A percentile compares a stretch with the other conserved stretches of the same genome.
phyloP scores from a whole-genome alignment of 2,888 invertebrate species.

The Spodoptera littoralis region DNA sequence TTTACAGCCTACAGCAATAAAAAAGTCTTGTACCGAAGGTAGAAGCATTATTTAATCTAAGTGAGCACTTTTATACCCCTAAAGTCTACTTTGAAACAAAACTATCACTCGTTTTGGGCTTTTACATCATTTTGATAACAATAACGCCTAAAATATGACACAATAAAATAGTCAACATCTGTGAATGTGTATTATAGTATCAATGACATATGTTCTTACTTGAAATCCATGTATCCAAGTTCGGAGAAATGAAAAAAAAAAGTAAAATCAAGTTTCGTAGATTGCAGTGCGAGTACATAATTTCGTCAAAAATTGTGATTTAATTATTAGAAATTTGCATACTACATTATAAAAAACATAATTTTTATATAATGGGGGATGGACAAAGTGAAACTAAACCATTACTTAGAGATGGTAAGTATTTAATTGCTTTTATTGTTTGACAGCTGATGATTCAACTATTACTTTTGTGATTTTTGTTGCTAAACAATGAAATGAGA shows the following conservation, averaged over 20 bases:
- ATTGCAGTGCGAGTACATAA: conserved; percentile 45
- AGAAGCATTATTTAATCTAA: too few species aligned
- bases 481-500: conserved; percentile 78
- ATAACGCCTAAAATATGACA: too few species aligned
- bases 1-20: too few species aligned
- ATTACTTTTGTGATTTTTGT: conserved; percentile 74
- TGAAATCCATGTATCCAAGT: conserved; percentile 9
- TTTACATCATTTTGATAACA: too few species aligned
- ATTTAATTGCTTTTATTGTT: conserved; percentile 66
- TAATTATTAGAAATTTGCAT: conserved; percentile 58
- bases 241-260: conserved; percentile 22
- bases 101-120: too few species aligned
- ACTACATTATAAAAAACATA: conserved; percentile 54
- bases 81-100: too few species aligned
- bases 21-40: too few species aligned
- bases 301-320: conserved; percentile 47
- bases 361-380: conserved; percentile 88
- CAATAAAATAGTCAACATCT: too few species aligned
- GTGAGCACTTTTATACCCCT: too few species aligned
- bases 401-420: conserved; percentile 86
- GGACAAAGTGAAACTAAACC: conserved; percentile 90
- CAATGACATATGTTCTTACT: not conserved
- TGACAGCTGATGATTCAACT: conserved; percentile 86
- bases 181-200: too few species aligned
- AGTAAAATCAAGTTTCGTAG: conserved; percentile 48